phyloP scores from a whole-genome alignment of 2,797 vertebrate genomes.

The Todus mexicanus region DNA sequence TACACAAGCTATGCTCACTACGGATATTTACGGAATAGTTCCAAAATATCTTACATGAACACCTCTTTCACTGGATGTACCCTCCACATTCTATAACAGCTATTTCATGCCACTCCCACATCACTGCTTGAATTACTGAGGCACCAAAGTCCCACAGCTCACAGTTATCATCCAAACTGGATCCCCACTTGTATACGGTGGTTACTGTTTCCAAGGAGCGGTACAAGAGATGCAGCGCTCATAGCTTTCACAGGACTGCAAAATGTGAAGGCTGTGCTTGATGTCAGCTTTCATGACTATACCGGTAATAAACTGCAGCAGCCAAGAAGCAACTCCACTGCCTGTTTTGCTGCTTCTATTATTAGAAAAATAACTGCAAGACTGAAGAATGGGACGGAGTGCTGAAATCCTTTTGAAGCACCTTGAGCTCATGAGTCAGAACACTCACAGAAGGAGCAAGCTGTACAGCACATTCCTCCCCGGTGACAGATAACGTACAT shows the following conservation, averaged over 20 bases:
- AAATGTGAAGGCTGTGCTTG: fast-evolving
- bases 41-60: background rate
- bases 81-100: background rate
- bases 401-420: conserved; percentile 8
- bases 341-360: conserved; percentile 33
- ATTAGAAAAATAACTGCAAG: conserved; percentile 42
- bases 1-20: background rate
- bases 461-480: conserved; percentile 16
- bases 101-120: background rate
- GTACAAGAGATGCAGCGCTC: background rate
- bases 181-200: background rate
- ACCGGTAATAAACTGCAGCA: background rate
- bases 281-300: background rate
- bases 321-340: background rate
- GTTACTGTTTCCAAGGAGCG: background rate
- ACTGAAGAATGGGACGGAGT: conserved; percentile 3
- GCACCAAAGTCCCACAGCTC: background rate
- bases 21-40: background rate
- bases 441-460: background rate
- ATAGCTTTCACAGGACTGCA: background rate
- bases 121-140: background rate
- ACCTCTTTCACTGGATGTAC: background rate
- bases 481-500: conserved; percentile 8
- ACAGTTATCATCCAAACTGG: background rate
- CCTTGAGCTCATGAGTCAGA: conserved; percentile 10